Evolutionary conservation across 2,797 vertebrate species (phyloP).

Genomic region (Enteromius treurensis): DNA sequence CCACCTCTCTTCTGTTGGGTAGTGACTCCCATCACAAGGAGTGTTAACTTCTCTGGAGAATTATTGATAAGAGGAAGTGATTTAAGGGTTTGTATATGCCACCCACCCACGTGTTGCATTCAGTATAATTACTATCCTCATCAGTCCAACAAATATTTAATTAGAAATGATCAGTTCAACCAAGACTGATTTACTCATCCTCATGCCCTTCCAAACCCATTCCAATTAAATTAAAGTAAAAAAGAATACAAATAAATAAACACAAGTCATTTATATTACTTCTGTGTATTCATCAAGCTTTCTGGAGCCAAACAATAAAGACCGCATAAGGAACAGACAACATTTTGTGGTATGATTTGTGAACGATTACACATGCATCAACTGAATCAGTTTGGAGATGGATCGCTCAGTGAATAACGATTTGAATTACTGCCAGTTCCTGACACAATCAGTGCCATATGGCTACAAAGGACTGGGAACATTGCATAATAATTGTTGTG

Average conservation of each 20-base stretch:
- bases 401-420: not conserved
- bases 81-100: not conserved
- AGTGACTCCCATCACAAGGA: constrained; percentile 41
- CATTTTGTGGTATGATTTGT: not conserved
- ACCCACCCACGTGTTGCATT: not conserved
- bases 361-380: not conserved
- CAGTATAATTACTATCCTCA: not conserved
- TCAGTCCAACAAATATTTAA: not conserved
- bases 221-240: not conserved
- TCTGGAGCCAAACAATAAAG: not conserved
- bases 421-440: not conserved
- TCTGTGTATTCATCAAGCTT: not conserved
- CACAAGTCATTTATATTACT: not conserved
- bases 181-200: not conserved
- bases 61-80: constrained; percentile 21
- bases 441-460: not conserved
- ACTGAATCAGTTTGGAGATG: not conserved
- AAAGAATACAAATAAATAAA: too few species aligned
- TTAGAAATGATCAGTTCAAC: not conserved
- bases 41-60: constrained; percentile 49
- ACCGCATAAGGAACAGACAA: not conserved
- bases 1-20: constrained; percentile 37
- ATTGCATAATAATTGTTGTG: not conserved
- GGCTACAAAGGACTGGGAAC: not conserved
- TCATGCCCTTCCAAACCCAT: not conserved